Evolutionary conservation across 2,113 vertebrate species (phyloP), one percentile per base, ranked within the genome.

Genomic region (Choloepus hoffmanni): DNA sequence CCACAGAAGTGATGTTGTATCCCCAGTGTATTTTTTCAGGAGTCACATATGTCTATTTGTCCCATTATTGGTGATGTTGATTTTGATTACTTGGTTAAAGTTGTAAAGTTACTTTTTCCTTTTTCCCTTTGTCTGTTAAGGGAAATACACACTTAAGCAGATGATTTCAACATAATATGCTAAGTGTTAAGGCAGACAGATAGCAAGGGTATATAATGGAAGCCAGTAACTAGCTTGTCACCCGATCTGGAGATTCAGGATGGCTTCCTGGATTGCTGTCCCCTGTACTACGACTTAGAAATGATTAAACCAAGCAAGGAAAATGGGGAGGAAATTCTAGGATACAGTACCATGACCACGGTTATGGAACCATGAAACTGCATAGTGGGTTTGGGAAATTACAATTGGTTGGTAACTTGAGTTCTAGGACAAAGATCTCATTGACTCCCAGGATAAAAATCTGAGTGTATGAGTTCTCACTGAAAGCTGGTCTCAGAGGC

Each of bases 121-220:
- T 95, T 85, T 93, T 86, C 63, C 40, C 10, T 45, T 65, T 85
- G 24, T 30, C 62, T 90, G 10, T 18, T 28, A 82, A 85, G 85
- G 53, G 11, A 85, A 89, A 43, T 33, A 55, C 65, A 76, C 8
- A 70, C 53, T 63, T 36, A 23, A 55, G 21, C 40, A 55, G 30
- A 16, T 65, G 4, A 81, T 70, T 90, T 58, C 28, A 67, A 6
- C n/a, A 13, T 63, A 58, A 40, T 15, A 14, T 5, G 19, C 28
- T 85, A 60, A n/a, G 19, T 43, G 10, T 1, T 77, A 70, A 63
- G 14, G 53, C 26, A 53, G 16, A 50, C 28, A 10, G 68, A n/a
- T 5, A n/a, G 28, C 33, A 82, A 72, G 43, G 65, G 28, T 18
- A 23, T 18, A 12, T 67, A 30, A 0, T 30, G 4, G 18, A 58